Percentiles rank a stretch among this genome's conserved stretches.
phyloP scores from a whole-genome alignment of 2,797 vertebrate genomes.

The Todus mexicanus region DNA sequence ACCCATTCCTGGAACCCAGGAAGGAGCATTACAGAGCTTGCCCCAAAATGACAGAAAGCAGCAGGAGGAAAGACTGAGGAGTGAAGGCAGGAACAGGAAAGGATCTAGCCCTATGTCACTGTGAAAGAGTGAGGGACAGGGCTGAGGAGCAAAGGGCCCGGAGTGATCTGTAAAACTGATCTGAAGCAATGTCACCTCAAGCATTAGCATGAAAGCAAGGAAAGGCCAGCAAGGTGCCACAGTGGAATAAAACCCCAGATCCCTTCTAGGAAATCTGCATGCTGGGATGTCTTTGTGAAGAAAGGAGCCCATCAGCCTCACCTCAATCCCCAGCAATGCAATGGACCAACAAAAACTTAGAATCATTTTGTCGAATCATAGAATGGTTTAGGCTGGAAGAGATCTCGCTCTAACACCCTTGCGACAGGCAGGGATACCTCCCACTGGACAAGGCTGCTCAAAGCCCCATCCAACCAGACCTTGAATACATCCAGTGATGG shows the following conservation, averaged over 20 bases:
- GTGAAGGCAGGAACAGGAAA: neutral
- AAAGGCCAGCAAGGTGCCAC: neutral
- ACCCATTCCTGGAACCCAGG: neutral
- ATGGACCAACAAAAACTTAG: neutral
- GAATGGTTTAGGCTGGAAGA: too few relatives aligned
- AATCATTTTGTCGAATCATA: too few relatives aligned
- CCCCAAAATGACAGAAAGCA: neutral
- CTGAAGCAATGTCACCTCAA: neutral
- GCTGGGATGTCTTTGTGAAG: neutral
- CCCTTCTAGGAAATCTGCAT: neutral
- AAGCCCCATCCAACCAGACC: too few relatives aligned
- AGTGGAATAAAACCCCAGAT: neutral
- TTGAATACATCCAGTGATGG: too few relatives aligned
- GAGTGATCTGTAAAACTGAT: neutral
- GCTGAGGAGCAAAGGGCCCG: neutral
- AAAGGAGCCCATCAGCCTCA: neutral
- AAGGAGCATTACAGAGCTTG: neutral
- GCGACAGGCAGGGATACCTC: too few relatives aligned
- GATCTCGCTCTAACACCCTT: too few relatives aligned
- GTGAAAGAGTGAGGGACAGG: neutral
- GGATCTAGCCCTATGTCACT: neutral
- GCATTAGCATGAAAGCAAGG: neutral
- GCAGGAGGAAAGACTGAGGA: neutral
- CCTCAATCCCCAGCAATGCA: neutral
- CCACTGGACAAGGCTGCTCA: too few relatives aligned